These are phyloP conservation scores for Felis chaus DNA, from an alignment of 2,113 vertebrate genomes.

Conservation along the genomic window DNA sequence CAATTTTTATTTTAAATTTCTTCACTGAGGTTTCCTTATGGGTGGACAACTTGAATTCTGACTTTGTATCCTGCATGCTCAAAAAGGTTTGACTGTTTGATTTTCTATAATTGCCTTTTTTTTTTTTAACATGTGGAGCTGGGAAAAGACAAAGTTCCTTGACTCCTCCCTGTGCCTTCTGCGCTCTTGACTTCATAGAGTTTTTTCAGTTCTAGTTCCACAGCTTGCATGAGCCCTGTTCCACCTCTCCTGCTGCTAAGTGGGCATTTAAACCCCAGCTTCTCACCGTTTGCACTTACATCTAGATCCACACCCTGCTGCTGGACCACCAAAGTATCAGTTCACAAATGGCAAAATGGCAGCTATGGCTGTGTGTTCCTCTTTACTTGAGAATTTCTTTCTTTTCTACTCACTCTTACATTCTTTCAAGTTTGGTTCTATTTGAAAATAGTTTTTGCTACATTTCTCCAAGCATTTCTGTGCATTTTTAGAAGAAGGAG, in stretches of 20 bases:
- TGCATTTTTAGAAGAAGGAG: background rate
- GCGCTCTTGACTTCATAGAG: background rate
- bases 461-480: background rate
- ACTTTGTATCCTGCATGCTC: background rate
- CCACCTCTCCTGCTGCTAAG: background rate
- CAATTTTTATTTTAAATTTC: background rate
- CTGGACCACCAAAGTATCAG: background rate
- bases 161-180: background rate
- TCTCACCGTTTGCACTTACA: too few relatives aligned
- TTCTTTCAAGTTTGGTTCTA: background rate
- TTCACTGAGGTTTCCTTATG: background rate
- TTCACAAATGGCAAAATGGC: background rate
- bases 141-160: background rate
- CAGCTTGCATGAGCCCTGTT: background rate
- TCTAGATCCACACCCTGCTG: too few relatives aligned
- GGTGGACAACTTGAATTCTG: background rate
- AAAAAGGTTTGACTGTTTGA: background rate
- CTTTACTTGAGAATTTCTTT: background rate
- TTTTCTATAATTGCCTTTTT: background rate
- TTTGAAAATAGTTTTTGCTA: background rate
- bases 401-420: background rate
- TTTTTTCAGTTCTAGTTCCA: background rate
- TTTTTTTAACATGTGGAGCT: background rate
- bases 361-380: background rate
- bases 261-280: background rate